Base-by-base conservation (phyloP, 2,888 invertebrate species). In the Tuta absoluta region DNA sequence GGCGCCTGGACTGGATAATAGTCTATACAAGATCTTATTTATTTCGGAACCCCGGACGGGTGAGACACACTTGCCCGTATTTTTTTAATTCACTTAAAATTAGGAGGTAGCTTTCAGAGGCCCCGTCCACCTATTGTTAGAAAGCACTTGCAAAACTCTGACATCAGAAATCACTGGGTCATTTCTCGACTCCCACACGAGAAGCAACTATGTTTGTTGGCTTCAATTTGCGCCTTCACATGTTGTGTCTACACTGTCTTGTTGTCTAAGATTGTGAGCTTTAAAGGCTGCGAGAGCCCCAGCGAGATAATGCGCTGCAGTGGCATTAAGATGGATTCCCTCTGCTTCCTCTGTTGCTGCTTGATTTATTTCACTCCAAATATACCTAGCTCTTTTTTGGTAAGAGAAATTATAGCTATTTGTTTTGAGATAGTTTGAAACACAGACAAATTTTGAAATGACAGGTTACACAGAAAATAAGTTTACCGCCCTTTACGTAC, bases 271-370 rank as follows among this genome's bases (percentile, higher is more conserved):
- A n/a, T 7, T 11, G 45, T 45, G 45, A 41, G 51, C 21, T 51
- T 51, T 23, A 51, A 8, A 21, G 51, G 51, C 51, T 53, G 24
- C 23, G 24, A 10, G 21, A 14, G 56, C 56, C 17, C 28, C 11
- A 7, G 56, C 11, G 28, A 24, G 56, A 56, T 56, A 56, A 56
- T 56, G 56, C 24, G 56, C 56, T 56, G 56, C 56, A 56, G 23
- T 38, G 51, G 65, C 62, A 63, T 66, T 63, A 63, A 63, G 63
- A 65, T 49, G 65, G 66, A 66, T 66, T 65, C 33, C n/a, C 56
- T 24, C 56, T 56, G n/a, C 33, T 45, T 45, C 33, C n/a, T 28
- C 57, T 24, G 38, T 21, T 63, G 23, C 51, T 24, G 23, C 23
- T 14, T 53, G 28, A 56, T 56, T 56, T 56, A 56, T 56, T 56